Base-by-base conservation (phyloP, 2,888 invertebrate genomes). In the Orchestes rusci region DNA sequence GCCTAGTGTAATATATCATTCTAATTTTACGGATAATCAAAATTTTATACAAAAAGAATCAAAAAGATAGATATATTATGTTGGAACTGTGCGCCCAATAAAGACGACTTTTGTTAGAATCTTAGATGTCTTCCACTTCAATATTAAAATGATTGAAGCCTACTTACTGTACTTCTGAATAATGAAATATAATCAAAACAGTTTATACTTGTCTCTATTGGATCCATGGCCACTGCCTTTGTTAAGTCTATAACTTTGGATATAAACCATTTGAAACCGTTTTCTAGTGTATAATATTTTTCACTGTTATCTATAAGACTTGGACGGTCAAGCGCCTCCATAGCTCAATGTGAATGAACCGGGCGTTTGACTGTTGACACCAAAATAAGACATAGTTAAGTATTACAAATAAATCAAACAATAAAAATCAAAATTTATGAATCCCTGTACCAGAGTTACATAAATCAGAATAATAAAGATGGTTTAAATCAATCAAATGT, bases 391-490 rank as follows among this genome's bases (percentile, higher is more conserved):
- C 28, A 39, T 45, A 45, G 41, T 48, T 48, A 45, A 44, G 41
- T 34, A 30, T 31, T 48, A 48, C 43, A 39, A 35, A 36, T 48
- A 48, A 48, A 41, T 44, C 44, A 45, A 48, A 48, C 44, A 48
- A 47, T 43, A 43, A 40, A 16, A 23, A 48, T 48, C 48, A 48
- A 48, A 48, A 43, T 17, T 45, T 31, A 48, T 27, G 16, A 46
- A 37, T 43, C 37, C 41, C 43, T 48, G 48, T 48, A 48, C 40
- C 44, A 45, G 44, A 48, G 42, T 48, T 48, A 48, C 29, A 36
- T 36, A 45, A 41, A 45, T 45, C 44, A 38, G 39, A 43, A 43
- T 43, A 48, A 48, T 41, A 37, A 43, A 36, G 40, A 42, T 46
- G 42, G 42, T 37, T 34, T 37, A 42, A 45, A 42, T n/a, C n/a